Conservation (phyloP, 2,888 invertebrate species). For the Rhaphigaster nebulosa region DNA sequence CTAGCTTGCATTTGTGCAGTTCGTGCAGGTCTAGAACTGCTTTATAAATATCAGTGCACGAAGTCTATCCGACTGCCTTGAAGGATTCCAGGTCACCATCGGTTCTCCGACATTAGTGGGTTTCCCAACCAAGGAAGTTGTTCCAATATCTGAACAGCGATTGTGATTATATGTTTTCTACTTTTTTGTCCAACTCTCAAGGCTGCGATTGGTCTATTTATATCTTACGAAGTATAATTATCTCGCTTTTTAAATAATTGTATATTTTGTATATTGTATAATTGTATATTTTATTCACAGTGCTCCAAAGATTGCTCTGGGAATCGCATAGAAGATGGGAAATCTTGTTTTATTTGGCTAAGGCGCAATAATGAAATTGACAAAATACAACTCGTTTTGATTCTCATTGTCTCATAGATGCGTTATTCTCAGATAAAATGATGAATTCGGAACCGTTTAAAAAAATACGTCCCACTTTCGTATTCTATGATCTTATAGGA, state of each 20-base stretch:
- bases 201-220: not conserved
- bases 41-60: constrained; percentile 41
- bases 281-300: not conserved
- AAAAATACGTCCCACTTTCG: no score
- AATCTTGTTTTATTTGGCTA: no score
- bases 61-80: constrained; percentile 29
- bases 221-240: not conserved
- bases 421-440: no score
- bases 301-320: not conserved
- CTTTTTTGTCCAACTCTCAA: not conserved
- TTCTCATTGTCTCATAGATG: no score
- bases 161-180: not conserved
- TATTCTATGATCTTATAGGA: no score
- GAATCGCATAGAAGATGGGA: not conserved
- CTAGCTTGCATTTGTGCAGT: constrained; percentile 30
- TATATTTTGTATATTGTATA: not conserved
- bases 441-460: no score
- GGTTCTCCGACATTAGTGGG: not conserved
- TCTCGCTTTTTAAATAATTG: not conserved
- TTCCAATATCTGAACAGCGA: not conserved
- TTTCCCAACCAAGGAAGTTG: constrained; percentile 28
- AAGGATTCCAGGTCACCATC: not conserved
- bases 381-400: no score
- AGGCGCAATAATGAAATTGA: no score
- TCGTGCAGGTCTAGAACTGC: not conserved